Evolutionary conservation across 2,888 invertebrate species (phyloP).

Genomic region (Drosophila pseudotalamancana): DNA sequence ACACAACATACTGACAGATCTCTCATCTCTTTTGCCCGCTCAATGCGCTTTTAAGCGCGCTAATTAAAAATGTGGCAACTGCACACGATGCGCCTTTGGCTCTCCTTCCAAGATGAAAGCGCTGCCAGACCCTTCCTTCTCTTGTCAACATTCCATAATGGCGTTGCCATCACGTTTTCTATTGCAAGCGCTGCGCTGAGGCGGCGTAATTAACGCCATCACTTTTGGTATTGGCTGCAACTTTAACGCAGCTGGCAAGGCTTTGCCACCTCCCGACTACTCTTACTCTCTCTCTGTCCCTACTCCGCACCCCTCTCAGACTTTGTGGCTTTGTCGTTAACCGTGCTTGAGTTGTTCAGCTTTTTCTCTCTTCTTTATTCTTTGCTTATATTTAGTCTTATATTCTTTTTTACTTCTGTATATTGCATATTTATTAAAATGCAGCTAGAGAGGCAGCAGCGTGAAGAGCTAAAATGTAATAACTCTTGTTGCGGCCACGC

Average conservation of each 20-base stretch:
- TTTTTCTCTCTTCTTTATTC: constrained; percentile 9
- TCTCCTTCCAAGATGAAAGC: constrained; percentile 1
- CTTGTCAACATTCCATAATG: constrained; percentile 55
- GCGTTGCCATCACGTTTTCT: constrained; percentile 57
- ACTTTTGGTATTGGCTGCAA: constrained; percentile 65
- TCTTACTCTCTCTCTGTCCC: background rate
- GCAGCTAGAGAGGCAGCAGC: constrained; percentile 42
- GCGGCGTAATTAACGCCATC: constrained; percentile 74
- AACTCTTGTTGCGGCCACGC: constrained; percentile 69
- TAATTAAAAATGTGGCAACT: constrained; percentile 79
- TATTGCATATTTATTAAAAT: constrained; percentile 80
- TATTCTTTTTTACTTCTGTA: constrained; percentile 24
- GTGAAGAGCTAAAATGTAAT: constrained; percentile 70
- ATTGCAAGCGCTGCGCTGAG: constrained; percentile 35
- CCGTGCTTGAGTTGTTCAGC: constrained; percentile 14
- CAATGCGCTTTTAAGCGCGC: constrained; percentile 78
- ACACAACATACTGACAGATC: constrained; percentile 14
- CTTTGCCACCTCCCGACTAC: background rate
- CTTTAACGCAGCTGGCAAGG: constrained; percentile 39
- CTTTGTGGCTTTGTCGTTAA: constrained; percentile 31
- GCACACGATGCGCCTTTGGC: constrained; percentile 36
- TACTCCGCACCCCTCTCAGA: background rate
- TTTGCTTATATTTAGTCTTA: constrained; percentile 46
- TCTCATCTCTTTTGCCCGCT: constrained; percentile 41
- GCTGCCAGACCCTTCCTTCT: constrained; percentile 3